Base-by-base conservation (phyloP, 1,140 invertebrate genomes). In the Ceratitis capitata region DNA sequence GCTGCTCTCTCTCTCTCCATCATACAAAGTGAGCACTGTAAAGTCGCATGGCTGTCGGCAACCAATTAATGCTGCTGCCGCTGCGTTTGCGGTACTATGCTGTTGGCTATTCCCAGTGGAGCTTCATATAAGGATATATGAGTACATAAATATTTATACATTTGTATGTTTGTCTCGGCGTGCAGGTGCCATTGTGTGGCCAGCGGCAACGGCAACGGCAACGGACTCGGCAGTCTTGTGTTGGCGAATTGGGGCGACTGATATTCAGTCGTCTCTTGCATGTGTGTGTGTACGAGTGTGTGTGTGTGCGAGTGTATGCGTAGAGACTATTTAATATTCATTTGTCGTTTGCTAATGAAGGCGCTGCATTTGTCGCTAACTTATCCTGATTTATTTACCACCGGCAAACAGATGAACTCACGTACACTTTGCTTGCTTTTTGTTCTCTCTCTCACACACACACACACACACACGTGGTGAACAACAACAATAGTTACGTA, bases 361-460 rank as follows among this genome's bases (percentile, higher is more conserved):
- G 74, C 56, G 56, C 86, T 85, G 86, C 84, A 85, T 85, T 86
- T 86, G 86, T 78, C 84, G 84, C 86, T 86, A 56, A 85, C 86
- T 86, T 86, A 85, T 83, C 74, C 84, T 86, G 86, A 86, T 86
- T 86, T 86, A 86, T 86, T 86, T 86, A 84, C 74, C n/a, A 51
- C 45, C 9, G 42, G 45, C 74, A 83, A 82, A 84, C 82, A 83
- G 2, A 47, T 74, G 39, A 83, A 51, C 45, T 16, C 26, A n/a
- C 82, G 12, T 35, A 32, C 45, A 2, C n/a, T n/a, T n/a, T n/a
- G n/a, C n/a, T n/a, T n/a, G n/a, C n/a, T n/a, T n/a, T n/a, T n/a
- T n/a, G n/a, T n/a, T n/a, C n/a, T n/a, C n/a, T n/a, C n/a, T n/a
- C n/a, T n/a, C 16, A 16, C 84, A 16, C 61, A 19, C 32, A 35